phyloP scores from a whole-genome alignment of 2,797 vertebrate genomes.

The Artibeus jamaicensis region DNA sequence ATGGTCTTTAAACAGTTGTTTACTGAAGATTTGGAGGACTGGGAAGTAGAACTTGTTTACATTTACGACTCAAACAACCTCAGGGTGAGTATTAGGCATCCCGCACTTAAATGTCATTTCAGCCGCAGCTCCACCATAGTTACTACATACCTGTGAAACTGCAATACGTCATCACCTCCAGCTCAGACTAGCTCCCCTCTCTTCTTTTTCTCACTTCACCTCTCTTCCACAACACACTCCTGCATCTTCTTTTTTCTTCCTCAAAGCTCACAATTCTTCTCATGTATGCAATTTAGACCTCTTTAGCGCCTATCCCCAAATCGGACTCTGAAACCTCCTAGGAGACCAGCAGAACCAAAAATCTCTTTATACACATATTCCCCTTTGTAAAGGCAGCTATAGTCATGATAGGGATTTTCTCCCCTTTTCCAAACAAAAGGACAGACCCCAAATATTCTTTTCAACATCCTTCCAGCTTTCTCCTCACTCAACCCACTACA shows the following conservation, averaged over 20 bases:
- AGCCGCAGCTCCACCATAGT: background rate
- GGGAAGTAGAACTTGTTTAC: background rate
- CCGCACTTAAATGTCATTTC: background rate
- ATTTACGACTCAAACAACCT: background rate
- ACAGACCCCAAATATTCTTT: background rate
- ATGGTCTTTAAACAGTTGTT: no score
- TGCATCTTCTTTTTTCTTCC: background rate
- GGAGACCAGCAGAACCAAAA: background rate
- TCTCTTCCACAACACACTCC: background rate
- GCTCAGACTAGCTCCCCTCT: background rate
- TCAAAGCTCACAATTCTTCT: background rate
- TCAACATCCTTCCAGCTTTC: background rate
- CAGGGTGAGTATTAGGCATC: background rate
- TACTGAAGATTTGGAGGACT: background rate
- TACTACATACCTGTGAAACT: background rate
- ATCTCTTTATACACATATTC: background rate
- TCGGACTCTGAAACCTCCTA: background rate
- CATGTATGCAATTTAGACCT: background rate
- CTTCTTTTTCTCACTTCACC: background rate
- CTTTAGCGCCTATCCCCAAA: background rate
- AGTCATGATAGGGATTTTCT: background rate
- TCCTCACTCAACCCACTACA: background rate
- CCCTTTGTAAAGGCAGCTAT: background rate
- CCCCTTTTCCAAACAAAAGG: background rate
- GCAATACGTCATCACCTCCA: background rate